Conservation (phyloP, 2,888 invertebrate genomes). For the Rapana venosa region DNA sequence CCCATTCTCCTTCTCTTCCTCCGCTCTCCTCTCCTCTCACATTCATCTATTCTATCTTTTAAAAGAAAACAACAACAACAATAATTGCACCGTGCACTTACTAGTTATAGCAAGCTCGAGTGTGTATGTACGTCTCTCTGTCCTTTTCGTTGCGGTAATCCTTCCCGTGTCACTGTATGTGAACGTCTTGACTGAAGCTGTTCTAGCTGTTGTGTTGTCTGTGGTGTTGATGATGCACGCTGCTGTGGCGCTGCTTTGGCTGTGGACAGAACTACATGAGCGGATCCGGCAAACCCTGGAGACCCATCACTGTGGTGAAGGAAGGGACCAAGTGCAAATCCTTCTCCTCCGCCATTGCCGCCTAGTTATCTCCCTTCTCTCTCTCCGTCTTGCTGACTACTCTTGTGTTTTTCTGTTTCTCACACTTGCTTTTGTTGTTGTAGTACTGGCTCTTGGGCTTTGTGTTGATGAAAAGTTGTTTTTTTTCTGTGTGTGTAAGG, state of each 20-base stretch:
- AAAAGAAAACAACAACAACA: no score
- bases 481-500: background rate
- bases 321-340: slow-evolving; percentile 54
- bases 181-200: no score
- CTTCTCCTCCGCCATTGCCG: slow-evolving; percentile 56
- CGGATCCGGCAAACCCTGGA: slow-evolving; percentile 42
- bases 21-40: no score
- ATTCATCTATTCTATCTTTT: no score
- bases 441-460: background rate
- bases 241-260: background rate
- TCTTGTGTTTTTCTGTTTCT: background rate
- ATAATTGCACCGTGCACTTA: no score
- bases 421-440: background rate
- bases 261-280: slow-evolving; percentile 52
- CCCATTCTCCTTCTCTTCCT: no score
- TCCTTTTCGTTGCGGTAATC: background rate
- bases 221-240: background rate
- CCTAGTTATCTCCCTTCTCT: slow-evolving; percentile 46
- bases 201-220: no score
- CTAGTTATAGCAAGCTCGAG: no score
- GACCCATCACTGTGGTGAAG: slow-evolving; percentile 56
- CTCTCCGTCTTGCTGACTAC: background rate
- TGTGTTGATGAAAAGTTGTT: background rate
- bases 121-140: background rate
- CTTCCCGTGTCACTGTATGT: background rate